Base-by-base conservation (phyloP, 2,113 vertebrate genomes). In the Zapornia atra region DNA sequence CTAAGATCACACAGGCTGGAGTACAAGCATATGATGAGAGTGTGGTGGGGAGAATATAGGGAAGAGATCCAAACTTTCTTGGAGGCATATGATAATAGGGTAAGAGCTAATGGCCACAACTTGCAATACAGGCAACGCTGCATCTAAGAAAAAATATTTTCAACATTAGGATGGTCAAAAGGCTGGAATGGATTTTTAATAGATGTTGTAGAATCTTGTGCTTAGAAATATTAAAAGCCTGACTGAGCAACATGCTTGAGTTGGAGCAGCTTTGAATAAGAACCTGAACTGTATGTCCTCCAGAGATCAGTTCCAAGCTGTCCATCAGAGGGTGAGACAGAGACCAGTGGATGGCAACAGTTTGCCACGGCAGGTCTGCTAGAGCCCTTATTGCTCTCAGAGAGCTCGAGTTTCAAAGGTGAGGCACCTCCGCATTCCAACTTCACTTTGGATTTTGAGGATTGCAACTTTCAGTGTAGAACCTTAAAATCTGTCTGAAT, bases 31-130 rank as follows among this genome's bases (percentile, higher is more conserved):
- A 17, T 57, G 21, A 84, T 28, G 60, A 13, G 3, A 40, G 2
- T 0, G 0, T 71, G 29, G 38, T 82, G 18, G 34, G 4, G 13
- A 1, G 0, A 53, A 25, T 56, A 42, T 1, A 79, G 48, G 33
- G 33, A 75, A 70, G 53, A 82, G 36, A 71, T 66, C 16, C 65
- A 87, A 51, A 13, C 34, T 78, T 44, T 71, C 57, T 85, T 68
- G 29, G 42, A 64, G 20, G 8, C 56, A 8, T 56, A 12, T 34
- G 40, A 15, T 79, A 53, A 6, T 12, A 51, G 57, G 4, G 5
- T 11, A 87, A 64, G 34, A 82, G 28, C 26, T 66, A 64, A 42
- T 42, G 29, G 29, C 28, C 29, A 38, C 12, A 68, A 56, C 28
- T 7, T 71, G 17, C 46, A 60, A 29, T 77, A 82, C 31, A 40